Percentiles rank a stretch among this genome's conserved stretches.
Conservation (phyloP, 2,113 vertebrate genomes). For the Gopherus flavomarginatus region DNA sequence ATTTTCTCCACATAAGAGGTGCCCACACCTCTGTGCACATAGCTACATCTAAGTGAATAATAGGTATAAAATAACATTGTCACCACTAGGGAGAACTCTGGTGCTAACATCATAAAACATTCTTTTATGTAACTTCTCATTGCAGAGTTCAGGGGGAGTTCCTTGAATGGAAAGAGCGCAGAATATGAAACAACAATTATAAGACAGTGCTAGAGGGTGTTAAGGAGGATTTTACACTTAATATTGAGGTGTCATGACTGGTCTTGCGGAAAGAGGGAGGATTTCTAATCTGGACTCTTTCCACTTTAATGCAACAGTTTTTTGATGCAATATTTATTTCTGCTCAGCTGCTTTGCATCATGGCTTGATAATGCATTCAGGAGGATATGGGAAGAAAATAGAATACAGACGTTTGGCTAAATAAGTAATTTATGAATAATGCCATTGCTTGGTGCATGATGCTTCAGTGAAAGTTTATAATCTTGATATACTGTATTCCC, state of each 20-base stretch:
- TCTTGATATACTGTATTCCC: not conserved
- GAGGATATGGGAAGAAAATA: conserved; percentile 33
- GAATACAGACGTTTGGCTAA: not conserved
- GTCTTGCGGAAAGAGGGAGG: not conserved
- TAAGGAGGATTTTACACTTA: not conserved
- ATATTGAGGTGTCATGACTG: not conserved
- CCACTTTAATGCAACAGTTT: conserved; percentile 53
- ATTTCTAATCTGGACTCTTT: conserved; percentile 36
- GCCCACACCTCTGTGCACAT: accelerated
- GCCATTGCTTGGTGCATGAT: not conserved
- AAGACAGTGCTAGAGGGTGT: not conserved
- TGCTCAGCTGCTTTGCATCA: conserved; percentile 34
- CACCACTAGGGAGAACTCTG: conserved; percentile 70
- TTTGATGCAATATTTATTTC: conserved; percentile 59
- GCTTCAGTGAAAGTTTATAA: not conserved
- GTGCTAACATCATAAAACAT: conserved; percentile 26
- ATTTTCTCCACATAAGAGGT: not conserved
- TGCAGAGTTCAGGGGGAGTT: not conserved
- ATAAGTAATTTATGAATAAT: conserved; percentile 24
- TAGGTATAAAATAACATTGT: not conserved
- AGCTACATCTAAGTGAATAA: not conserved
- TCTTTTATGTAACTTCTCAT: not conserved
- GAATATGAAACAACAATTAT: not conserved
- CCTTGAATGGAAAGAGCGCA: not conserved
- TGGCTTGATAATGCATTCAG: conserved; percentile 53